Evolutionary conservation across 2,888 invertebrate species (phyloP), one percentile per base, ranked within the genome.

Genomic region (Hemistola chrysoprasaria): DNA sequence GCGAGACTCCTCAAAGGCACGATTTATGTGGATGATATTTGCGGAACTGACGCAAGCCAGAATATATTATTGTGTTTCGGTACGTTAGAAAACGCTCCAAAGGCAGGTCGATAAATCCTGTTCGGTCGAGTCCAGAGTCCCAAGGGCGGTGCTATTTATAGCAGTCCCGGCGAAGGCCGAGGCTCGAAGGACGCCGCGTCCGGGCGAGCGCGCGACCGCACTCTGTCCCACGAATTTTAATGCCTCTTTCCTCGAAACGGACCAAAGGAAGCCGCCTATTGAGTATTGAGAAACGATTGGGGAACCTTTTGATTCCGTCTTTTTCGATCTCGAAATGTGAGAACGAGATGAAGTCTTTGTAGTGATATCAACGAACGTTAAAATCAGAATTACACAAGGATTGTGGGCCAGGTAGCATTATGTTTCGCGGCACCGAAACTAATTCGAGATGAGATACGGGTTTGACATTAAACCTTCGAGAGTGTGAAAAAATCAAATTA

Each of bases 91-190:
- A 53, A 35, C 36, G 60, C 51, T 55, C 49, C 47, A 46, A 27
- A 41, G 27, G 16, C 9, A 63, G 64, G 62, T 53, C 71, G 63
- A 81, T 83, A 82, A 82, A 84, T 85, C 84, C 82, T 76, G 83
- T 83, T 82, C 77, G 75, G 73, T 20, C 22, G 25, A 37, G 35
- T 65, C 78, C 69, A 59, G 36, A 71, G 62, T 71, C 73, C 77
- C 83, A 85, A 85, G 85, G 83, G 81, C 82, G 76, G 63, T 46
- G 72, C 74, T 87, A 87, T 84, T 81, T 81, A 76, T 86, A 87
- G 84, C 71, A 64, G 63, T 63, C 71, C 68, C 67, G 40, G 24
- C 68, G 73, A 72, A 75, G 66, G 68, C 62, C 65, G 57, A 26
- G 38, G 10, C 36, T 33, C 40, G 51, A 50, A 59, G 61, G 60